Evolutionary conservation across 2,797 vertebrate genomes (phyloP).

Genomic region (Coracias cyanogaster): DNA sequence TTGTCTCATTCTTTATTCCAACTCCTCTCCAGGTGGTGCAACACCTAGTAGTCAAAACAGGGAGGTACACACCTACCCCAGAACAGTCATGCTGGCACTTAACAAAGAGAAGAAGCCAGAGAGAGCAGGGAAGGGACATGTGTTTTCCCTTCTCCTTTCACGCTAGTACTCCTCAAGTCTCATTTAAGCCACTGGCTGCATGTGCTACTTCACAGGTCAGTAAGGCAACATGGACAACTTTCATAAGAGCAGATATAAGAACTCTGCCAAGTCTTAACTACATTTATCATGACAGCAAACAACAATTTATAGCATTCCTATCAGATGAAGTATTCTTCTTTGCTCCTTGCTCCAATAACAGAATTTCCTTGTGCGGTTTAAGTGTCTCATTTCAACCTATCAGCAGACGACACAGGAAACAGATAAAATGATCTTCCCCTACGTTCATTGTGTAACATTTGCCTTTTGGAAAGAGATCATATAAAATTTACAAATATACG

Average conservation of each 20-base stretch:
- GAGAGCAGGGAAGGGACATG: rapidly evolving
- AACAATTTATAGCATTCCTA: not conserved
- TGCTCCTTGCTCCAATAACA: not conserved
- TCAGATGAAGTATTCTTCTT: not conserved
- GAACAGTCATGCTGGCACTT: not conserved
- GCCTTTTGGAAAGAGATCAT: not conserved
- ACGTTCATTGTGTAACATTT: not conserved
- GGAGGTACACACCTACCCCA: too few relatives aligned
- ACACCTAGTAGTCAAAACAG: not conserved
- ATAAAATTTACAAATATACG: not conserved
- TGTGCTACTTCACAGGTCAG: not conserved
- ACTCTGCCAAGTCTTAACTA: not conserved
- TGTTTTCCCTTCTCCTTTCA: not conserved
- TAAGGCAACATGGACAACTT: not conserved
- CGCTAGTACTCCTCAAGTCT: not conserved
- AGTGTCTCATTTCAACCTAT: not conserved
- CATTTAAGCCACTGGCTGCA: not conserved
- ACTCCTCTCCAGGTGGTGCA: not conserved
- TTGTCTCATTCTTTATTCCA: not conserved
- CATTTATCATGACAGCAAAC: not conserved
- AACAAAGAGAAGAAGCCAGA: not conserved
- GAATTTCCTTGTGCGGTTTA: not conserved
- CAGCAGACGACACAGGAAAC: not conserved
- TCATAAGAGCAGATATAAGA: not conserved
- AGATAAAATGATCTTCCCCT: not conserved